Base-by-base conservation (phyloP, 1,140 invertebrate species). In the Papilio xuthus region DNA sequence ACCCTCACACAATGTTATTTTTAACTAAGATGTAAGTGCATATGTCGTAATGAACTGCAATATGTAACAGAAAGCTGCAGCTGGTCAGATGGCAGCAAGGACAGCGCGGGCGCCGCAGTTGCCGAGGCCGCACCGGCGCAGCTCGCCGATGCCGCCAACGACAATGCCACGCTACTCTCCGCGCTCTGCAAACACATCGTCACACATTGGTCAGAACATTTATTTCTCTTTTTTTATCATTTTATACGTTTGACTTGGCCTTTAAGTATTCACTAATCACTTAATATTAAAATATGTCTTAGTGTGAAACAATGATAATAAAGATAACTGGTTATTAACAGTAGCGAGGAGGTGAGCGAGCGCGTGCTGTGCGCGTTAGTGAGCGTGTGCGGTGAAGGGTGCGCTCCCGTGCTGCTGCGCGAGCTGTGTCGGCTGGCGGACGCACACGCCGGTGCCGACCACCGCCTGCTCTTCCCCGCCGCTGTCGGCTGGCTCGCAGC, bases 351-450 rank as follows among this genome's bases (percentile, higher is more conserved):
- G 42, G 97, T 97, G 1, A 95, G 97, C 32, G 94, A 96, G 78
- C 96, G 96, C 0, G 95, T 98, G 80, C 94, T 98, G 56, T 95
- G 95, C 81, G 96, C 97, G 0, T 91, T 98, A 2, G 96, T 98
- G 73, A 96, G 96, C 56, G 95, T 98, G 85, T 93, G 94, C 71
- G 95, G 96, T 37, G 97, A 97, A 87, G 96, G 95, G 1, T 96
- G 97, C 37, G 98, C 98, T 86, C 95, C 96, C 9, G 97, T 98
- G 86, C 94, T 99, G 15, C 96, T 99, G 95, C 95, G 96, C 80
- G 96, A 98, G 80, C 96, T 96, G 95, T 97, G 97, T 4, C 97
- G 96, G 3, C 92, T 99, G 77, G 98, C 98, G 0, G 97, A 98
- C 89, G 97, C 97, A 42, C 96, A 97, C 10, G 95, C 95, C 12